Evolutionary conservation across 2,113 vertebrate genomes (phyloP).

Genomic region (Baryphthengus martii): DNA sequence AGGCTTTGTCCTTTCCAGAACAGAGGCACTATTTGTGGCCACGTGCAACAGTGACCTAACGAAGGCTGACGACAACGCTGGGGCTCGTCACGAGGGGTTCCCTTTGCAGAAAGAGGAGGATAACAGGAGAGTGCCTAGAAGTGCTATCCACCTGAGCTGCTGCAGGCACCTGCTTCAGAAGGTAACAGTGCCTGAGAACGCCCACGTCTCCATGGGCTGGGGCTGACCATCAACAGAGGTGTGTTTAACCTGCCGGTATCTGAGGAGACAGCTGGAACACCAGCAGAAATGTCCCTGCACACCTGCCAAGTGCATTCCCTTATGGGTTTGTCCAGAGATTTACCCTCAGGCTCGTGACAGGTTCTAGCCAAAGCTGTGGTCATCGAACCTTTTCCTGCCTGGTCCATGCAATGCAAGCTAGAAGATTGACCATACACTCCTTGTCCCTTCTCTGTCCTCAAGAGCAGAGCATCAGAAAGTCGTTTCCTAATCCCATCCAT

Average conservation of each 20-base stretch:
- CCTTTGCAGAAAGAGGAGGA: neutral
- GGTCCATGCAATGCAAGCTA: neutral
- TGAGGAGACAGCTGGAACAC: neutral
- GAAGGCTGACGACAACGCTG: neutral
- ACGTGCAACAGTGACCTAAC: accelerated
- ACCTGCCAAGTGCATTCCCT: neutral
- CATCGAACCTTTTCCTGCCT: neutral
- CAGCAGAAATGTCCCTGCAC: neutral
- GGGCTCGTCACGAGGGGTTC: neutral
- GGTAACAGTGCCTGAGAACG: neutral
- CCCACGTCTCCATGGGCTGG: neutral
- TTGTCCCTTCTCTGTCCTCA: neutral
- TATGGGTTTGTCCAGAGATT: neutral
- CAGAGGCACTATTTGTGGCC: neutral
- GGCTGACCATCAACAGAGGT: neutral
- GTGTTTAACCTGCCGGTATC: neutral
- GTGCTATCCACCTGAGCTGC: neutral
- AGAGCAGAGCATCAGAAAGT: neutral
- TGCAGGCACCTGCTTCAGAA: neutral
- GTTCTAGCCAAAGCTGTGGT: neutral
- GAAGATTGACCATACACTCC: neutral
- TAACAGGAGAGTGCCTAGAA: neutral
- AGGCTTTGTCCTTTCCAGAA: accelerated
- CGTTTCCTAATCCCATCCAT: neutral
- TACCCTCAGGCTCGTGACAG: neutral